Evolutionary conservation across 2,888 invertebrate genomes (phyloP).

Genomic region (Melangyna quadrimaculata): DNA sequence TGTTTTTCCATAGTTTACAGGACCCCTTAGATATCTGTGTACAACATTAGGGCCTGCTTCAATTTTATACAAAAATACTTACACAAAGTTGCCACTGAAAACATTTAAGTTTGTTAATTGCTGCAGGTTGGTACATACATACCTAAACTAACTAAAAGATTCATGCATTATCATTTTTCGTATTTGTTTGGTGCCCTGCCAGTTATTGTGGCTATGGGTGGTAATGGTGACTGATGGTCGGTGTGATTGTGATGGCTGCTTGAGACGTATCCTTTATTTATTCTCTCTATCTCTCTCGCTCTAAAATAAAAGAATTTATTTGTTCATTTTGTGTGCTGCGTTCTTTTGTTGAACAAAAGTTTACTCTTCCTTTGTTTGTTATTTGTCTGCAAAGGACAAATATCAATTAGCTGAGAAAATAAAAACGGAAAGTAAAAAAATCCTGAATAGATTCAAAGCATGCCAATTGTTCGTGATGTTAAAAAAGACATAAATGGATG

Average conservation of each 20-base stretch:
- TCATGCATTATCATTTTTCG: slow-evolving; percentile 47
- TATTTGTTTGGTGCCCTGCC: slow-evolving; percentile 23
- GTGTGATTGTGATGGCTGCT: neutral
- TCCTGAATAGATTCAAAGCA: neutral
- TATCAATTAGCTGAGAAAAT: slow-evolving; percentile 63
- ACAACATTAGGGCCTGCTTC: too few species aligned
- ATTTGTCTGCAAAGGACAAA: slow-evolving; percentile 64
- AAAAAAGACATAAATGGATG: neutral
- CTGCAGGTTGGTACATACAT: neutral
- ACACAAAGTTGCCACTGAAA: slow-evolving; percentile 24
- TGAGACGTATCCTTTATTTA: neutral
- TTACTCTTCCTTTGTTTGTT: slow-evolving; percentile 45
- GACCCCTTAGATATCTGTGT: too few species aligned
- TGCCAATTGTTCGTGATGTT: neutral
- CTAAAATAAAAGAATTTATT: slow-evolving; percentile 15
- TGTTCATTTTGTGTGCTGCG: slow-evolving; percentile 35
- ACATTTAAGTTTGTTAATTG: neutral
- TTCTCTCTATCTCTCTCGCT: neutral
- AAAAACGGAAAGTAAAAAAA: neutral
- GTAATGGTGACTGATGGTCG: neutral
- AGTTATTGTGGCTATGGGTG: neutral
- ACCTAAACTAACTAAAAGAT: slow-evolving; percentile 40
- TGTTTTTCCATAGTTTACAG: too few species aligned
- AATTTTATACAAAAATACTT: too few species aligned
- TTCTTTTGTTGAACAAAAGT: slow-evolving; percentile 43